These are phyloP conservation scores for Bombyx mandarina DNA, from an alignment of 1,140 invertebrate genomes.

Conservation along the genomic window DNA sequence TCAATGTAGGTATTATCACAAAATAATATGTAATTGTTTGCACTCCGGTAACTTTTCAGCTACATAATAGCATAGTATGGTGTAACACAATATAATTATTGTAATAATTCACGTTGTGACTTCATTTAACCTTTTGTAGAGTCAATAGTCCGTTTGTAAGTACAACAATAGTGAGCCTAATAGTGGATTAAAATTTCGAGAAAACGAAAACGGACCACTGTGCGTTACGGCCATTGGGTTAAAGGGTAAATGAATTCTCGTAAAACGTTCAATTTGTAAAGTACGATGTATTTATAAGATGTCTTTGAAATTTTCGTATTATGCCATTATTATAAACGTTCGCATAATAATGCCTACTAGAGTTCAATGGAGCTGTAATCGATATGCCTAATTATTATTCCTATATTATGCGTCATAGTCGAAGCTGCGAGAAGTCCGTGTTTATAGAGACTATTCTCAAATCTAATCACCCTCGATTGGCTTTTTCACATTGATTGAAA, in stretches of 20 bases:
- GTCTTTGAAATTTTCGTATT: constrained; percentile 14
- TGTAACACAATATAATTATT: constrained; percentile 3
- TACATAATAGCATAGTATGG: background rate
- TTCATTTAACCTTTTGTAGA: constrained; percentile 4
- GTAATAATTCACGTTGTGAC: background rate
- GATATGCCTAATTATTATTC: constrained; percentile 5
- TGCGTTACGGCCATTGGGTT: too few relatives aligned
- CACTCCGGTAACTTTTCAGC: background rate
- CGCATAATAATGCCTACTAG: constrained; percentile 7
- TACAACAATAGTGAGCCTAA: constrained; percentile 1
- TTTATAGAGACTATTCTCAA: too few relatives aligned
- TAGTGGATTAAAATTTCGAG: background rate
- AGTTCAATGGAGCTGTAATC: constrained; percentile 6
- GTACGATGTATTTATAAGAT: constrained; percentile 10
- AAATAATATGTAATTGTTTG: constrained; percentile 2
- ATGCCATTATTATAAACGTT: constrained; percentile 13
- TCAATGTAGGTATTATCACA: background rate
- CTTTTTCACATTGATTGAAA: too few relatives aligned
- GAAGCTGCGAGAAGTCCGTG: too few relatives aligned
- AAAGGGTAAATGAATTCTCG: too few relatives aligned
- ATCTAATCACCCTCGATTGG: too few relatives aligned
- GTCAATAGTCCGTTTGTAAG: background rate
- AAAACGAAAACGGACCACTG: too few relatives aligned
- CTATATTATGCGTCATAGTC: too few relatives aligned
- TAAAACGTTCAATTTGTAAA: constrained; percentile 1